Conservation (phyloP, 2,797 vertebrate species). For the Brachyalestes nurse region DNA sequence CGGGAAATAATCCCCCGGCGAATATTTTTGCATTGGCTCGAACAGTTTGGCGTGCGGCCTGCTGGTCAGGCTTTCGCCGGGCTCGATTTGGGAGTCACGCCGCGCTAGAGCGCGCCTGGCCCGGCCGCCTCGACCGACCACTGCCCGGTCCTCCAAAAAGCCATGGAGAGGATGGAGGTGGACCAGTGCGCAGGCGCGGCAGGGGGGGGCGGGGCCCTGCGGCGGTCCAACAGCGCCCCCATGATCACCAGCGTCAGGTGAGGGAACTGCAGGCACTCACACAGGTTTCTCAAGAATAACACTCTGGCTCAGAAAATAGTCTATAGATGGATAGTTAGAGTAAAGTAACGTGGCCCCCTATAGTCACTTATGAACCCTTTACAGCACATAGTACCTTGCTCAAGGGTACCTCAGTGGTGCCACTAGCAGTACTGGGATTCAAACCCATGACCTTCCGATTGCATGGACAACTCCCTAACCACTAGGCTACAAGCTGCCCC, state of each 20-base stretch:
- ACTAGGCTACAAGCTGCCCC: too few species aligned
- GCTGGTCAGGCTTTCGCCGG: constrained; percentile 82
- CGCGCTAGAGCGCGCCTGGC: constrained; percentile 59
- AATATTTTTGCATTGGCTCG: constrained; percentile 59
- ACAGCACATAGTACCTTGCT: too few species aligned
- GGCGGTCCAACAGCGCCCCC: constrained; percentile 83
- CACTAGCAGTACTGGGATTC: too few species aligned
- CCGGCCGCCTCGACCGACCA: constrained; percentile 59
- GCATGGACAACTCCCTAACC: too few species aligned
- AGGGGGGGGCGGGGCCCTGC: constrained; percentile 77
- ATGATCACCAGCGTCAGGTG: constrained; percentile 84
- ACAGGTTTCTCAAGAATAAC: too few species aligned
- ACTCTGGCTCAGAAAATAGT: too few species aligned
- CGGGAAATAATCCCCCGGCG: constrained; percentile 57
- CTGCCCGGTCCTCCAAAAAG: constrained; percentile 61
- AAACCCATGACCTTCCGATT: too few species aligned
- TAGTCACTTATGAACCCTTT: too few species aligned
- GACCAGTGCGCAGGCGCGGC: constrained; percentile 85
- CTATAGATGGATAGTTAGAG: too few species aligned
- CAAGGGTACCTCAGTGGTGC: too few species aligned
- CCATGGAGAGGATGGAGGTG: constrained; percentile 84
- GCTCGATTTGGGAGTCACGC: constrained; percentile 69
- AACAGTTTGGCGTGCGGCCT: constrained; percentile 74
- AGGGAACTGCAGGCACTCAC: constrained; percentile 54
- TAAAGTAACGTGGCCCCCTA: too few species aligned